Base-by-base conservation (phyloP, 2,113 vertebrate genomes). In the Hippocampus mohnikei region DNA sequence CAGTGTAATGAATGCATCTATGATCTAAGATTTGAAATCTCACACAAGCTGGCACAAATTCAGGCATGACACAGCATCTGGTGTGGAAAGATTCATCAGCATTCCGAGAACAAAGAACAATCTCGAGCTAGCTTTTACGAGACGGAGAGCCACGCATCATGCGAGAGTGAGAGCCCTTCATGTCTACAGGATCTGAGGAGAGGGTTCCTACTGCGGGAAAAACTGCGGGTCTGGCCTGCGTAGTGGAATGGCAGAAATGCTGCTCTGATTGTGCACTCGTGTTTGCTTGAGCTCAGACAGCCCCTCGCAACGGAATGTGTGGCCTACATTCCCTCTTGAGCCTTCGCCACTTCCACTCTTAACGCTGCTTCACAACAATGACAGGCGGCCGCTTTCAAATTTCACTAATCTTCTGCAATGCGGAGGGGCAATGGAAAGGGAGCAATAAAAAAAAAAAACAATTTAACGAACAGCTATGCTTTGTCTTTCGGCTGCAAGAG, bases 231-330 rank as follows among this genome's bases (percentile, higher is more conserved):
- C 78, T 76, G 74, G 83, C 81, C 70, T 66, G 29, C 48, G 41
- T 73, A 52, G 70, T 80, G 88, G 81, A 89, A 89, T 80, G 84
- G 83, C 81, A 85, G 90, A 91, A 91, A 91, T 91, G 87, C 90
- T 84, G 84, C 73, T 87, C 73, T 84, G 85, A 85, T 88, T 88
- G 88, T 84, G 83, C 70, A 58, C 82, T 79, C 53, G 67, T 84
- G 79, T 87, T 86, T 85, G 78, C 85, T 80, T 83, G 84, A 74
- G 83, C 70, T 84, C 83, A 78, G 87, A 87, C 83, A 84, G 87
- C 80, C 87, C 83, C 73, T 68, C 69, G 81, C 81, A 87, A 83
- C 89, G 86, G 91, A 92, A 91, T 91, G 90, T 73, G 85, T 90
- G 90, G 87, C 90, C 89, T 91, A 92, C 79, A 91, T 91, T 90